Conservation (phyloP, 2,113 vertebrate genomes). For the Ovis canadensis region DNA sequence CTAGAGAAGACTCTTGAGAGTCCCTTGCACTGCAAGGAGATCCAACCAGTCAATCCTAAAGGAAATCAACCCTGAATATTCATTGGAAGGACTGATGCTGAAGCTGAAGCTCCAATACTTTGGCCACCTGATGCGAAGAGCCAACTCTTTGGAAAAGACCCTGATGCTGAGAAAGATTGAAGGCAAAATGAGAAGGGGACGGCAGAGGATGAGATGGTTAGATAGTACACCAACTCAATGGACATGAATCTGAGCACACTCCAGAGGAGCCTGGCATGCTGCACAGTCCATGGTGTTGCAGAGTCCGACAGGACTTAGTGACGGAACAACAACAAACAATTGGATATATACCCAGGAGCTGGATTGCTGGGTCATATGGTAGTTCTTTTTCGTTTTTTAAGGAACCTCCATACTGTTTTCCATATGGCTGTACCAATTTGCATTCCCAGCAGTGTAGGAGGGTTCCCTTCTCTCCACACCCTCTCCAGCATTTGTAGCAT, state of each 20-base stretch:
- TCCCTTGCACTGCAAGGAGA: background rate
- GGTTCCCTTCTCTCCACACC: background rate
- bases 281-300: background rate
- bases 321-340: background rate
- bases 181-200: background rate
- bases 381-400: background rate
- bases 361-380: background rate
- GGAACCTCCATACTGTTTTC: background rate
- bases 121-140: background rate
- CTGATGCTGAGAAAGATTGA: background rate
- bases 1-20: background rate
- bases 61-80: background rate
- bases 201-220: background rate
- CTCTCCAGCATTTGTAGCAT: background rate
- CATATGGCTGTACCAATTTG: background rate
- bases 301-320: background rate
- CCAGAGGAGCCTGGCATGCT: background rate
- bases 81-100: background rate
- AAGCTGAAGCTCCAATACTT: background rate
- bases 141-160: background rate
- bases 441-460: background rate
- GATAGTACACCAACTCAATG: background rate
- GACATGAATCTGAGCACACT: background rate
- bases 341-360: background rate
- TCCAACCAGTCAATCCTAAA: background rate